Conservation (phyloP, 2,888 invertebrate genomes). For the Nasonia oneida region DNA sequence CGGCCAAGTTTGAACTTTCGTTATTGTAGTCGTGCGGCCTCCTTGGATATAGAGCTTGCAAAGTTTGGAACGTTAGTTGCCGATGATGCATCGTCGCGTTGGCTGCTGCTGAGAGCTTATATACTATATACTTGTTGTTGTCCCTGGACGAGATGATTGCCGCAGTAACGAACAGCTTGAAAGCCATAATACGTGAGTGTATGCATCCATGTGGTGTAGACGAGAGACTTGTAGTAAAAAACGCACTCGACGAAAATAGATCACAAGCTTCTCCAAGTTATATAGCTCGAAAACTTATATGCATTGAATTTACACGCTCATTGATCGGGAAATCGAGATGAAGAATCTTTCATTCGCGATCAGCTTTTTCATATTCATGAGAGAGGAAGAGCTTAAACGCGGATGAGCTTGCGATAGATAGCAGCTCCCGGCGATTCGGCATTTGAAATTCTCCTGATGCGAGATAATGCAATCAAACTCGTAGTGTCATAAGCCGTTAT, state of each 20-base stretch:
- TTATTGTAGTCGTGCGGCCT: background rate
- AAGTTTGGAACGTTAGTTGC: background rate
- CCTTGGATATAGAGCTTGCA: too few species aligned
- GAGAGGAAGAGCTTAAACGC: background rate
- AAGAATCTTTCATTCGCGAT: constrained; percentile 27
- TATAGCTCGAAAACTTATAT: background rate
- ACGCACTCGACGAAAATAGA: background rate
- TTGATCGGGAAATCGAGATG: too few species aligned
- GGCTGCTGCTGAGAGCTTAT: background rate
- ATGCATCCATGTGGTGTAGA: background rate
- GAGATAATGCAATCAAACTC: too few species aligned
- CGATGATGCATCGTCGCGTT: background rate
- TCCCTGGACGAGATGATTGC: background rate
- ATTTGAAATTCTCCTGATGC: constrained; percentile 16
- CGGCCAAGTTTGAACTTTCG: background rate
- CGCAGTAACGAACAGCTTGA: constrained; percentile 72
- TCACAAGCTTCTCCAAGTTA: background rate
- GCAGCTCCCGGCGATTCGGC: constrained; percentile 20
- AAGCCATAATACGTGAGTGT: constrained; percentile 76
- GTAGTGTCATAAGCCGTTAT: too few species aligned
- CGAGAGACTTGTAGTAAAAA: background rate
- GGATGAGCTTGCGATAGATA: constrained; percentile 18
- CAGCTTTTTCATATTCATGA: constrained; percentile 45
- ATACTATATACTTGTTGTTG: too few species aligned
- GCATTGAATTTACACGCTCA: background rate